A percentile compares a stretch with the other conserved stretches of the same genome.
Conservation (phyloP, 2,797 vertebrate genomes). For the Astyanax mexicanus region DNA sequence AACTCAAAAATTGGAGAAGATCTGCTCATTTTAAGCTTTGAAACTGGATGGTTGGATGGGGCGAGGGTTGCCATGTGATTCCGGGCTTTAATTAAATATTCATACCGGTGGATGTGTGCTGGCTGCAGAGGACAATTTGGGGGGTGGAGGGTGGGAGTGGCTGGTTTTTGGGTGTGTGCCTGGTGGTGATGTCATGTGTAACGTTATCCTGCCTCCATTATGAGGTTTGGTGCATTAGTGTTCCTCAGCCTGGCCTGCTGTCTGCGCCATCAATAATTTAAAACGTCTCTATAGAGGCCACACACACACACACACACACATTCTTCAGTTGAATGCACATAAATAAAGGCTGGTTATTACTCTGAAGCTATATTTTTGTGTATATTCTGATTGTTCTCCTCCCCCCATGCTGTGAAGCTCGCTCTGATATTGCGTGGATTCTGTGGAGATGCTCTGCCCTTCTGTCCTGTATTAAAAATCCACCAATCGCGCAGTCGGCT, state of each 20-base stretch:
- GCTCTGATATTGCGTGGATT: conserved; percentile 12
- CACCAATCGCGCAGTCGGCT: conserved; percentile 27
- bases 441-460: conserved; percentile 1
- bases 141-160: conserved; percentile 26
- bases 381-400: background rate
- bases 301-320: conserved; percentile 31
- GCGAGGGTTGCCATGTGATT: background rate
- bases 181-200: conserved; percentile 85
- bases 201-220: conserved; percentile 75
- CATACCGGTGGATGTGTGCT: conserved; percentile 64
- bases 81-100: conserved; percentile 1
- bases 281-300: conserved; percentile 72
- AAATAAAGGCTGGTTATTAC: background rate
- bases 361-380: background rate
- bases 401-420: background rate
- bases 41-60: background rate
- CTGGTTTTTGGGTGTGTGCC: conserved; percentile 33
- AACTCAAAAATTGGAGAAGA: no score
- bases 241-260: conserved; percentile 78
- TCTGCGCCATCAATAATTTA: conserved; percentile 89
- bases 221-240: conserved; percentile 76
- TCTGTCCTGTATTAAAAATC: conserved; percentile 29
- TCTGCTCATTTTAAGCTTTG: background rate
- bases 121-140: conserved; percentile 61
- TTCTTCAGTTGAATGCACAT: background rate